phyloP scores from a whole-genome alignment of 2,797 vertebrate genomes.

The Myripristis murdjan region DNA sequence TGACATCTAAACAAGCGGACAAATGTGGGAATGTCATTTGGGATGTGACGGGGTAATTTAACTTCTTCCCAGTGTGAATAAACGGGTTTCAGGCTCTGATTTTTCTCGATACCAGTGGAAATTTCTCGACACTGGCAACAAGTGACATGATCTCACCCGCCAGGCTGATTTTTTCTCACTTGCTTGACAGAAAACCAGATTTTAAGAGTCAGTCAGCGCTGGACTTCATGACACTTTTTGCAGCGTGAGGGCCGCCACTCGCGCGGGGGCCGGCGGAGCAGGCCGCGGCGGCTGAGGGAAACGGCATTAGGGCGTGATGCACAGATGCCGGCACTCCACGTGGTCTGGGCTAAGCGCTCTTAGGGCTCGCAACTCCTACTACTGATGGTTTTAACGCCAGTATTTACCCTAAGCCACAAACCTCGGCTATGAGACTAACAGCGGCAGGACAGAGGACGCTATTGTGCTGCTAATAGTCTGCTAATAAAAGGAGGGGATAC shows the following conservation, averaged over 20 bases:
- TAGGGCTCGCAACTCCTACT: constrained; percentile 43
- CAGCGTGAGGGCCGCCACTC: too few relatives aligned
- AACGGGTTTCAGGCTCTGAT: too few relatives aligned
- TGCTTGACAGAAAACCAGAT: too few relatives aligned
- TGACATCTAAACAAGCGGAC: not conserved
- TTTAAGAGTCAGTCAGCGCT: too few relatives aligned
- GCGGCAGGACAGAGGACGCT: constrained; percentile 50
- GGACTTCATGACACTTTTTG: too few relatives aligned
- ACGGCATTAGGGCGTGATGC: constrained; percentile 33
- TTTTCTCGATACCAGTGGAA: too few relatives aligned
- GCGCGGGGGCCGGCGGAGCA: too few relatives aligned
- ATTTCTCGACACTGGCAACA: too few relatives aligned
- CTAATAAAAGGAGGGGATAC: constrained; percentile 41
- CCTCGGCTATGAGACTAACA: constrained; percentile 65
- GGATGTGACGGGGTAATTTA: not conserved
- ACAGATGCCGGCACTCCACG: constrained; percentile 60
- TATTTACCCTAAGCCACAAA: constrained; percentile 53
- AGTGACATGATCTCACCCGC: too few relatives aligned
- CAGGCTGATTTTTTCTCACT: too few relatives aligned
- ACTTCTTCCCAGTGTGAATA: not conserved
- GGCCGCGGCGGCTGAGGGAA: too few relatives aligned
- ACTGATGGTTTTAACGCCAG: constrained; percentile 51
- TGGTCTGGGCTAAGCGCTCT: constrained; percentile 48
- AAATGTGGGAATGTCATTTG: not conserved
- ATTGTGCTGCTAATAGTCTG: constrained; percentile 48